Conservation (phyloP, 2,797 vertebrate species). For the Ataeniobius toweri region DNA sequence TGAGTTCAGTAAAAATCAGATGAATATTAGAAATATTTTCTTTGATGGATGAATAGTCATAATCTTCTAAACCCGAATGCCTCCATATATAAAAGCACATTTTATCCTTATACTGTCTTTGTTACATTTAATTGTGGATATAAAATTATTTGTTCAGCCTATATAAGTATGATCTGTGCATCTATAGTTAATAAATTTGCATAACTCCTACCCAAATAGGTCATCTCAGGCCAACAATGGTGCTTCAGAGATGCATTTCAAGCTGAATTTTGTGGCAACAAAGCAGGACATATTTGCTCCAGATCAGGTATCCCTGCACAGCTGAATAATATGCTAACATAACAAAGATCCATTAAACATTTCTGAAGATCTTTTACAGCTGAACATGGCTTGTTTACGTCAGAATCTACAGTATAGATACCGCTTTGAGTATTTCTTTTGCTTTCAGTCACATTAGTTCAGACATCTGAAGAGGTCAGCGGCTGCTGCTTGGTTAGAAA, state of each 20-base stretch:
- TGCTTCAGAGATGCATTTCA: no score
- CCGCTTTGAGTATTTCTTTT: not conserved
- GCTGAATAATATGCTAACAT: not conserved
- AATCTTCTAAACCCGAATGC: no score
- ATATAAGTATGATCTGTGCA: not conserved
- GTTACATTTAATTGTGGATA: not conserved
- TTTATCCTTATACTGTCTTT: not conserved
- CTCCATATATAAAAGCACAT: not conserved
- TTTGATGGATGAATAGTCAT: not conserved
- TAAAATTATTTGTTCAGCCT: not conserved
- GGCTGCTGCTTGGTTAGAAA: not conserved
- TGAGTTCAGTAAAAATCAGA: not conserved
- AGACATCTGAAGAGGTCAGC: not conserved
- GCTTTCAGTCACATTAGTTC: not conserved
- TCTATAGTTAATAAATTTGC: not conserved
- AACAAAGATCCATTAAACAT: not conserved
- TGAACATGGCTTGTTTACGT: not conserved
- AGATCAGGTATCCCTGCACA: not conserved
- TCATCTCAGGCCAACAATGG: no score
- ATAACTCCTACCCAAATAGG: not conserved
- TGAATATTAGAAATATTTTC: not conserved
- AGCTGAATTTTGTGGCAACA: not conserved
- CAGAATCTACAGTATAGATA: not conserved
- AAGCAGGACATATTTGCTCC: not conserved
- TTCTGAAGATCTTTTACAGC: not conserved